Evolutionary conservation across 2,113 vertebrate species (phyloP).

Genomic region (Ptilorrhoa leucosticta): DNA sequence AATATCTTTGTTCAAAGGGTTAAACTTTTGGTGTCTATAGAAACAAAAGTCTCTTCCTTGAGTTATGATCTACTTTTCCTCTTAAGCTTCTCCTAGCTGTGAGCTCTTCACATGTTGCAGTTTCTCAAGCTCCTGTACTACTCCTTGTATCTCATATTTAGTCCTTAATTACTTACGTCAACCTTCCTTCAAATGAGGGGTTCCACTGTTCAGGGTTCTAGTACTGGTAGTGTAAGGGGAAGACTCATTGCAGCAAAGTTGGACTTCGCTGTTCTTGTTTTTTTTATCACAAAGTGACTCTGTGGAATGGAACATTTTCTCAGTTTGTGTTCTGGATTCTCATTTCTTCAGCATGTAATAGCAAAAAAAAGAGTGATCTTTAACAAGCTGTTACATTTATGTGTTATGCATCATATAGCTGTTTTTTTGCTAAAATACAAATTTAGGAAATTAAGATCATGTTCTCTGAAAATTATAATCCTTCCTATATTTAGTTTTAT

Average conservation of each 20-base stretch:
- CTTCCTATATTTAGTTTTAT: not conserved
- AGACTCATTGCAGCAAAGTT: not conserved
- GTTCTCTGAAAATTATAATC: not conserved
- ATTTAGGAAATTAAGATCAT: not conserved
- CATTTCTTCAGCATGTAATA: not conserved
- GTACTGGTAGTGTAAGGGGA: too few relatives aligned
- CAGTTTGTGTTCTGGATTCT: not conserved
- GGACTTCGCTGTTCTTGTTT: not conserved
- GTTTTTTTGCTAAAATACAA: not conserved
- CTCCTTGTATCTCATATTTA: not conserved
- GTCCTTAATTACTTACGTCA: not conserved
- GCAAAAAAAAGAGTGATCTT: not conserved
- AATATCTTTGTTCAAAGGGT: not conserved
- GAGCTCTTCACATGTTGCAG: not conserved
- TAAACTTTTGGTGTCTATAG: not conserved
- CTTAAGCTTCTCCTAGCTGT: not conserved
- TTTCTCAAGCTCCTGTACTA: not conserved
- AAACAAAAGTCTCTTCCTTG: not conserved
- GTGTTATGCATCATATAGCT: not conserved
- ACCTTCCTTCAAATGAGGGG: not conserved
- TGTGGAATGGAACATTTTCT: not conserved
- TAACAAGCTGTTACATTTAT: not conserved
- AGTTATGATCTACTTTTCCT: not conserved
- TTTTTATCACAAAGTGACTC: not conserved
- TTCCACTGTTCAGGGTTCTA: not conserved